Percentiles rank a stretch among this genome's conserved stretches.
Conservation (phyloP, 2,888 invertebrate genomes). For the Chelonus formosanus region DNA sequence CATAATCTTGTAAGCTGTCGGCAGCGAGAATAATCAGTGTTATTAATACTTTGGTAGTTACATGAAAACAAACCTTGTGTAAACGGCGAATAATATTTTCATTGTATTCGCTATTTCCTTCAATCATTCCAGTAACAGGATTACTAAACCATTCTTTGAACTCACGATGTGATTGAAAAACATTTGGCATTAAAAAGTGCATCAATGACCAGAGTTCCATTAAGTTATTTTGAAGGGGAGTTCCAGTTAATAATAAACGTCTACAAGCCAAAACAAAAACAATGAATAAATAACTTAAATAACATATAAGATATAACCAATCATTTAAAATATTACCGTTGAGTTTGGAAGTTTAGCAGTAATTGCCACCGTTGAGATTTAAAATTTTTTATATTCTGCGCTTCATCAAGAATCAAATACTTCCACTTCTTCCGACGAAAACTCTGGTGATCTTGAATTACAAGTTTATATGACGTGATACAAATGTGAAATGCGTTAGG, state of each 20-base stretch:
- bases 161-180: slow-evolving; percentile 95
- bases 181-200: slow-evolving; percentile 98
- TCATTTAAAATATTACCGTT: slow-evolving; percentile 55
- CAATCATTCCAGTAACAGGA: slow-evolving; percentile 96
- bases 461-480: slow-evolving; percentile 97
- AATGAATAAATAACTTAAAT: slow-evolving; percentile 1
- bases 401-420: slow-evolving; percentile 97
- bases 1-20: slow-evolving; percentile 51
- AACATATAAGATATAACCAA: slow-evolving; percentile 57
- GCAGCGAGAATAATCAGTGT: slow-evolving; percentile 47
- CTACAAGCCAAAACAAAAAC: slow-evolving; percentile 65
- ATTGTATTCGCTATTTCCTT: slow-evolving; percentile 91
- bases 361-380: slow-evolving; percentile 99
- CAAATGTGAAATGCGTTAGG: slow-evolving; percentile 98
- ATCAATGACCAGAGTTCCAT: slow-evolving; percentile 98
- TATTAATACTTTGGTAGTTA: not conserved
- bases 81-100: slow-evolving; percentile 86
- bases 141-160: slow-evolving; percentile 99
- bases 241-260: slow-evolving; percentile 90
- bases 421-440: slow-evolving; percentile 98
- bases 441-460: slow-evolving; percentile 97
- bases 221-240: slow-evolving; percentile 94
- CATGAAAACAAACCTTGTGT: slow-evolving; percentile 76
- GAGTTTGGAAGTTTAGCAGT: slow-evolving; percentile 91
- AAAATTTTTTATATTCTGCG: slow-evolving; percentile 99